phyloP scores from a whole-genome alignment of 2,797 vertebrate species.

The Tangara arthus region DNA sequence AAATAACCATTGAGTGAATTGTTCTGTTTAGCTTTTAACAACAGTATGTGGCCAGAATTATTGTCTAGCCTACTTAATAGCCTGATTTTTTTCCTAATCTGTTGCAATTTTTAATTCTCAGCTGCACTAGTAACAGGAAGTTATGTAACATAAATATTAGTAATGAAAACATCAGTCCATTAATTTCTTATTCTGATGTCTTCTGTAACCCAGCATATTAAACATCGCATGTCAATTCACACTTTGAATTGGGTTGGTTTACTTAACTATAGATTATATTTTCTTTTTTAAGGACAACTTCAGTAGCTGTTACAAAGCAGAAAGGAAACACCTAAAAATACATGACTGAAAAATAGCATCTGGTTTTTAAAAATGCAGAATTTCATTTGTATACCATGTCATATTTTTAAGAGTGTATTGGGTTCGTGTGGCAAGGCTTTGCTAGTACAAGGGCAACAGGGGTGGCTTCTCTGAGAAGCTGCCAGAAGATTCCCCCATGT shows the following conservation, averaged over 20 bases:
- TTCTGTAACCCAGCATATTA: background rate
- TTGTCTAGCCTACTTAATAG: background rate
- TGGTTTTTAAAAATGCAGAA: background rate
- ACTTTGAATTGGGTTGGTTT: background rate
- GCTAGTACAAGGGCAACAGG: fast-evolving
- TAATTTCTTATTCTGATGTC: background rate
- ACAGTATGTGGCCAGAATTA: background rate
- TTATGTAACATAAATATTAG: background rate
- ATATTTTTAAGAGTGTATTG: background rate
- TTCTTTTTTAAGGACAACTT: background rate
- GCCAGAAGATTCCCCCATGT: background rate
- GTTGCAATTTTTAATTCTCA: background rate
- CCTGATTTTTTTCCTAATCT: background rate
- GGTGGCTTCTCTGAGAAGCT: background rate
- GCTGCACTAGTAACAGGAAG: background rate
- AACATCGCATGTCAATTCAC: background rate
- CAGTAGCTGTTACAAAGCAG: background rate
- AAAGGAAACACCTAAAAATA: background rate
- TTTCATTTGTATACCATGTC: background rate
- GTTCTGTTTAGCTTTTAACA: background rate
- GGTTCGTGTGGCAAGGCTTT: background rate
- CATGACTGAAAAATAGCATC: background rate
- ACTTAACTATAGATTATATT: background rate
- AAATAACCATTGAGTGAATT: background rate
- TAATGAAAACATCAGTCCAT: background rate